Evolutionary conservation across 2,113 vertebrate species (phyloP).

Genomic region (Prunella fulvescens): DNA sequence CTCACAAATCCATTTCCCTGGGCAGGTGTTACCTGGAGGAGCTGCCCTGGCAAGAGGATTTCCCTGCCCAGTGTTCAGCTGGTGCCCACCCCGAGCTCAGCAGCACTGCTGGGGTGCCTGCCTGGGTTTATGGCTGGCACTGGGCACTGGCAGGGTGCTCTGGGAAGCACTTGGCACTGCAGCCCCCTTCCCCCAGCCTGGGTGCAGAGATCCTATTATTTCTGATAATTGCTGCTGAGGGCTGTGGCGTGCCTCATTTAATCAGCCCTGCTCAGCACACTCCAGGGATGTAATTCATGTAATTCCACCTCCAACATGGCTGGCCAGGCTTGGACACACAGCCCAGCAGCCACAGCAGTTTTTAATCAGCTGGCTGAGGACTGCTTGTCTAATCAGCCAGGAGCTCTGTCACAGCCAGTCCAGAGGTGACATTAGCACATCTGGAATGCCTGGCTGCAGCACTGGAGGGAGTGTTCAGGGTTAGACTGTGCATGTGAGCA

Average conservation of each 20-base stretch:
- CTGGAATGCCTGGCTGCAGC: neutral
- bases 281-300: slow-evolving; percentile 30
- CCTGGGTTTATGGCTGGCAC: neutral
- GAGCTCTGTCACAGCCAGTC: neutral
- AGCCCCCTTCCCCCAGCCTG: slow-evolving; percentile 18
- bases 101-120: neutral
- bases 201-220: slow-evolving; percentile 53
- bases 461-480: neutral
- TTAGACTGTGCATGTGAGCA: neutral
- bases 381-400: slow-evolving; percentile 51
- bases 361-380: slow-evolving; percentile 54
- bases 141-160: neutral
- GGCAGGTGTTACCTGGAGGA: neutral
- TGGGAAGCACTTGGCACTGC: neutral
- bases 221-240: slow-evolving; percentile 64
- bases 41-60: neutral
- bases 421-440: neutral
- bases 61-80: neutral
- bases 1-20: rapidly evolving
- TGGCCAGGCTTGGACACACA: slow-evolving; percentile 1
- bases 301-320: slow-evolving; percentile 30
- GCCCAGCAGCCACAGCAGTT: neutral
- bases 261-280: slow-evolving; percentile 20
- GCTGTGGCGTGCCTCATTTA: slow-evolving; percentile 52
- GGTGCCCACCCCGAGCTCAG: neutral